Evolutionary conservation across 2,797 vertebrate species (phyloP), one percentile per base, ranked within the genome.

Genomic region (Bradypodion ventrale): DNA sequence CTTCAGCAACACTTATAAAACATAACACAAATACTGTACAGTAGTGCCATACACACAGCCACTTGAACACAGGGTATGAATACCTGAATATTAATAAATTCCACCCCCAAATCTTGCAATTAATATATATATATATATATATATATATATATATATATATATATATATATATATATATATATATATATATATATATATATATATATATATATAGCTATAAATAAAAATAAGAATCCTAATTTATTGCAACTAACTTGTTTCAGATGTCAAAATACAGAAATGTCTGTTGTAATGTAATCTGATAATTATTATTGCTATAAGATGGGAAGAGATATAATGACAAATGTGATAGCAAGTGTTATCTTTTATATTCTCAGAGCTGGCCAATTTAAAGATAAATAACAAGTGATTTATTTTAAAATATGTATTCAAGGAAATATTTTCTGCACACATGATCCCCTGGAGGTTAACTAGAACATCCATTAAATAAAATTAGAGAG

Each of bases 381-480:
- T 65, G 86, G 37, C 62, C 86, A 73, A n/a, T 63, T 44, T 59
- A 69, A 68, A 66, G 76, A 89, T 78, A 29, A 35, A 86, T 80
- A 6, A 75, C 69, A 87, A 87, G 25, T 59, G 25, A 86, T 89
- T 90, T 23, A 68, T 87, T 90, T 86, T 82, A 21, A 76, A 82
- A 75, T 3, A 74, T 87, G 52, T 59, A 85, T 0, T 12, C 73
- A 46, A 74, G 2, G 65, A 75, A 76, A 79, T n/a, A 1, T 77
- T 88, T 91, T 92, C 82, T 83, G 85, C 83, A 79, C 83, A 83
- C 87, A 78, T 73, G 66, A 80, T 87, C 80, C 92, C 85, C 88
- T 92, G 88, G 78, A 70, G 81, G 85, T 88, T 59, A 83, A 86
- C 83, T 85, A 91, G 74, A 75, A 83, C 79, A 60, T 35, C 74